A percentile compares a stretch with the other conserved stretches of the same genome.
phyloP scores from a whole-genome alignment of 1,140 invertebrate species.

The Bradysia coprophila region DNA sequence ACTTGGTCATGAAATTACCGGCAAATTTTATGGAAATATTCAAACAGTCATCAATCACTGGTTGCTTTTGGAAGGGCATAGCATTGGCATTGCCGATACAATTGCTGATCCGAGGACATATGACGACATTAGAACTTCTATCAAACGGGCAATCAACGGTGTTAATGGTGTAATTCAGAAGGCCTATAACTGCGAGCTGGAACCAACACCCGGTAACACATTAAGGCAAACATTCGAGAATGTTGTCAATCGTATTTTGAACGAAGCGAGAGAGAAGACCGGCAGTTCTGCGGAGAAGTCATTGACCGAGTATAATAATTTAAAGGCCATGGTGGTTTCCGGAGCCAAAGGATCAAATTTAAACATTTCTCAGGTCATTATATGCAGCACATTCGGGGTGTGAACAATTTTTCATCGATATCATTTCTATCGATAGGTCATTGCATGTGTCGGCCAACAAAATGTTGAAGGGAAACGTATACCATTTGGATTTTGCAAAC shows the following conservation, averaged over 20 bases:
- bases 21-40: conserved; percentile 96
- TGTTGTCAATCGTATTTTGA: conserved; percentile 95
- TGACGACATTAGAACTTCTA: conserved; percentile 92
- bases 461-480: conserved; percentile 99
- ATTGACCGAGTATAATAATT: conserved; percentile 96
- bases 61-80: conserved; percentile 91
- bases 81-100: conserved; percentile 97
- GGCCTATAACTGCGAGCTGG: conserved; percentile 98
- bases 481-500: conserved; percentile 96
- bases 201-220: conserved; percentile 97
- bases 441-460: conserved; percentile 99
- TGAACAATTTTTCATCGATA: too few relatives aligned
- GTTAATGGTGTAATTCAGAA: conserved; percentile 99
- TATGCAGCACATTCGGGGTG: too few relatives aligned
- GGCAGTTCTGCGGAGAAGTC: conserved; percentile 98
- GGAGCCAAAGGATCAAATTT: conserved; percentile 99
- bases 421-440: too few relatives aligned
- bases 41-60: conserved; percentile 99
- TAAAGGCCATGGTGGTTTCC: conserved; percentile 99
- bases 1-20: conserved; percentile 92
- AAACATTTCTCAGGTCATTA: conserved; percentile 99
- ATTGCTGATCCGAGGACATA: conserved; percentile 99
- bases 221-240: conserved; percentile 78
- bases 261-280: conserved; percentile 99
- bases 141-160: conserved; percentile 96